A percentile compares a stretch with the other conserved stretches of the same genome.
phyloP scores from a whole-genome alignment of 2,113 vertebrate species.

The Aix galericulata region DNA sequence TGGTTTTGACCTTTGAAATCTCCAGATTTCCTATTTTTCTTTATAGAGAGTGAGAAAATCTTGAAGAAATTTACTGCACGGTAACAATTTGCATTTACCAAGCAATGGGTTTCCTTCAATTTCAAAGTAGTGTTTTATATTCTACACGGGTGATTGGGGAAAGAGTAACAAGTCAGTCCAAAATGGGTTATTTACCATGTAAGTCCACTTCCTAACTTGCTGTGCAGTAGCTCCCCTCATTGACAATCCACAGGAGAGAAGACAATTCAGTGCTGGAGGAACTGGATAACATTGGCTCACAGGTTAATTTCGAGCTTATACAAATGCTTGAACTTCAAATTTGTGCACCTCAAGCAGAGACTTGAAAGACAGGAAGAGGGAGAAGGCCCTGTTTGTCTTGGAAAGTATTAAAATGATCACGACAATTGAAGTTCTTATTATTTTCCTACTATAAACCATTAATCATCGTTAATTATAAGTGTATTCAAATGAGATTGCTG shows the following conservation, averaged over 20 bases:
- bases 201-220: not conserved
- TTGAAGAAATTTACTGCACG: not conserved
- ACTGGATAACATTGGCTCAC: not conserved
- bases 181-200: not conserved
- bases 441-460: not conserved
- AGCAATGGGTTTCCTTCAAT: not conserved
- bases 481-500: not conserved
- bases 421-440: not conserved
- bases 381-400: not conserved
- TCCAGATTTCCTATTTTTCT: not conserved
- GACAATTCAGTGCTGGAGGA: not conserved
- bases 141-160: not conserved
- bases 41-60: not conserved
- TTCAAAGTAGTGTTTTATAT: not conserved
- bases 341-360: not conserved
- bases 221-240: not conserved
- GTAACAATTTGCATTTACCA: not conserved
- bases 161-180: not conserved
- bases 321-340: not conserved
- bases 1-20: not conserved
- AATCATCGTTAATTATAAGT: slow-evolving; percentile 21
- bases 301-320: not conserved
- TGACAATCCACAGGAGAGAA: not conserved
- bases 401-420: not conserved
- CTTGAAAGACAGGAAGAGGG: not conserved